Evolutionary conservation across 1,140 invertebrate genomes (phyloP), one percentile per base, ranked within the genome.

Genomic region (Dendroctonus ponderosae): DNA sequence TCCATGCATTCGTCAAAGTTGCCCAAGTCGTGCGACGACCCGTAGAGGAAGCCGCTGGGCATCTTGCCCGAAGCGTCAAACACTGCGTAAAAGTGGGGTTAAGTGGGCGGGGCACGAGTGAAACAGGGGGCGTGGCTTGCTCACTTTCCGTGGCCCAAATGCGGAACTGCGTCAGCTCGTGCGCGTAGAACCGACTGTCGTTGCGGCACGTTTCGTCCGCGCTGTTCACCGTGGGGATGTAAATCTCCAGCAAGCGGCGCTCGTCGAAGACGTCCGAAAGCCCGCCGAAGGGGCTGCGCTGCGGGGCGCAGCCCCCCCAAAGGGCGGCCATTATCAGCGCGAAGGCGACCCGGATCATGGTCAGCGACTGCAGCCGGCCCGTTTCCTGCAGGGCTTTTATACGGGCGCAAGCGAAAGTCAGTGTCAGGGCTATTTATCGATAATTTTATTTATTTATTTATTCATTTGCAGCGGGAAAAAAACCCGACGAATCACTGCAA

Each of bases 71-170:
- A 58, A 5, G 70, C 37, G 50, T 71, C 70, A 42, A 71, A 71
- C 70, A 71, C 70, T 71, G 41, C 8, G 56, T 56, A 11, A 43
- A 65, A 39, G 49, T 46, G 26, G n/a, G 37, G 5, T 52, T 52
- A 12, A 15, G 6, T 4, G 3, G 9, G 14, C 4, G 7, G 9
- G 5, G 5, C 7, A 5, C 9, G 4, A 52, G 14, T 37, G 5
- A 52, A 12, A 52, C 2, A 5, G 12, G 9, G 14, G 8, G 37
- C n/a, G 39, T 9, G 11, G 57, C 15, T 49, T 66, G 9, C 26
- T 14, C 44, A 74, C 72, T 74, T 68, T 74, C 72, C 26, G 70
- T 68, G 0, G 72, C 72, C 72, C 72, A 74, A 40, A 72, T 12
- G 8, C 58, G 69, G 15, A 71, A 67, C 11, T 74, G 69, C 48